Evolutionary conservation across 2,888 invertebrate species (phyloP).

Genomic region (Tetragnatha montana): DNA sequence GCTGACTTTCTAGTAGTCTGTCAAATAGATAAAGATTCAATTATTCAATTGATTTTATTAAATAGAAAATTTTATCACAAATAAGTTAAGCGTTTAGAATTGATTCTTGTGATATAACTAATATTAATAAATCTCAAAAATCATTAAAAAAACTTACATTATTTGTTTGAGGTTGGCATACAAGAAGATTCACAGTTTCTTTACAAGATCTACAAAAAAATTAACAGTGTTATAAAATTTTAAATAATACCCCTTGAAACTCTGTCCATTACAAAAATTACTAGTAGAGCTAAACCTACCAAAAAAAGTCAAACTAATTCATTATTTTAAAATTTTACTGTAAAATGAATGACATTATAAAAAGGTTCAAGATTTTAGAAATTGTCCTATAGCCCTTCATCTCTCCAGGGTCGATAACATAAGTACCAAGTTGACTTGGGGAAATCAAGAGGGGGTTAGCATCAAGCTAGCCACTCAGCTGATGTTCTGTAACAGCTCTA

Average conservation of each 20-base stretch:
- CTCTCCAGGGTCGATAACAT: too few relatives aligned
- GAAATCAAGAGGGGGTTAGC: too few relatives aligned
- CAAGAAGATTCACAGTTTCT: constrained; percentile 84
- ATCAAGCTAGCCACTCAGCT: too few relatives aligned
- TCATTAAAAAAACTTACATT: constrained; percentile 78
- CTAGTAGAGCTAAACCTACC: neutral
- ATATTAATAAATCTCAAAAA: neutral
- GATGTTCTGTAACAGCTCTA: too few relatives aligned
- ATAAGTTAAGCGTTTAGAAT: neutral
- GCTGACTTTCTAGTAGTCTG: constrained; percentile 85
- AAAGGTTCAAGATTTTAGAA: too few relatives aligned
- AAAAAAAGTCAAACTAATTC: neutral
- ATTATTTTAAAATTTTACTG: neutral
- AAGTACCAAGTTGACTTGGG: too few relatives aligned
- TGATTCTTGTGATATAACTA: neutral
- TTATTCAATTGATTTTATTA: neutral
- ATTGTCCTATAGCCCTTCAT: too few relatives aligned
- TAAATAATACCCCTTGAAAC: too few relatives aligned
- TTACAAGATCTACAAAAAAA: constrained; percentile 82
- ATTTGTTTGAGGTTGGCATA: constrained; percentile 87
- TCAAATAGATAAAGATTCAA: neutral
- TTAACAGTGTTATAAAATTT: neutral
- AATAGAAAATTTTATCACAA: neutral
- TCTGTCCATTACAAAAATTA: neutral
- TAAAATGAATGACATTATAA: neutral